Percentiles rank a stretch among this genome's conserved stretches.
Conservation (phyloP, 2,888 invertebrate genomes). For the Lycaena phlaeas region DNA sequence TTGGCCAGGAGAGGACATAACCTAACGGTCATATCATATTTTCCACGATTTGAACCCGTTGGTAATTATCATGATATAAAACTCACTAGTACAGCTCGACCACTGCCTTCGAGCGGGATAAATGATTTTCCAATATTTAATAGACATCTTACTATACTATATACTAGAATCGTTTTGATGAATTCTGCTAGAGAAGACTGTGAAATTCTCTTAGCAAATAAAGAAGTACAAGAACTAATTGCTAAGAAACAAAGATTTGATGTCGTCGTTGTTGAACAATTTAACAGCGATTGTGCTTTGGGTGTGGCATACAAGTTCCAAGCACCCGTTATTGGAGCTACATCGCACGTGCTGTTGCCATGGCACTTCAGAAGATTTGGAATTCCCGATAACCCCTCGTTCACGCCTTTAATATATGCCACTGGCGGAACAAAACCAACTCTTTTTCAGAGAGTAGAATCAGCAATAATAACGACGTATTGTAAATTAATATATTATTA, state of each 20-base stretch:
- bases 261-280: slow-evolving; percentile 78
- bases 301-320: slow-evolving; percentile 76
- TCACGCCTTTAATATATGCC: slow-evolving; percentile 62
- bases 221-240: slow-evolving; percentile 45
- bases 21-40: slow-evolving; percentile 78
- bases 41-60: slow-evolving; percentile 59
- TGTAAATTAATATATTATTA: too few species aligned
- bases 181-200: slow-evolving; percentile 39
- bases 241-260: too few species aligned
- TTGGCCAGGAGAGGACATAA: slow-evolving; percentile 76
- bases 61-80: slow-evolving; percentile 75
- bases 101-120: slow-evolving; percentile 9
- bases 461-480: too few species aligned
- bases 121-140: slow-evolving; percentile 29
- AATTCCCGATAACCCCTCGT: slow-evolving; percentile 71
- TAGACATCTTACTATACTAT: slow-evolving; percentile 31
- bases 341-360: slow-evolving; percentile 73
- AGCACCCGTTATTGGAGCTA: slow-evolving; percentile 73
- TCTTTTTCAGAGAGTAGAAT: too few species aligned
- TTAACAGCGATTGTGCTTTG: too few species aligned
- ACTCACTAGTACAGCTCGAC: slow-evolving; percentile 35
- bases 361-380: slow-evolving; percentile 72
- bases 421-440: slow-evolving; percentile 41
- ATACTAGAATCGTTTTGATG: not conserved
- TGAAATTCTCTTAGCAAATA: slow-evolving; percentile 38